These are phyloP conservation scores for Lampris megalopsis DNA, from an alignment of 2,113 vertebrate species.

Conservation along the genomic window DNA sequence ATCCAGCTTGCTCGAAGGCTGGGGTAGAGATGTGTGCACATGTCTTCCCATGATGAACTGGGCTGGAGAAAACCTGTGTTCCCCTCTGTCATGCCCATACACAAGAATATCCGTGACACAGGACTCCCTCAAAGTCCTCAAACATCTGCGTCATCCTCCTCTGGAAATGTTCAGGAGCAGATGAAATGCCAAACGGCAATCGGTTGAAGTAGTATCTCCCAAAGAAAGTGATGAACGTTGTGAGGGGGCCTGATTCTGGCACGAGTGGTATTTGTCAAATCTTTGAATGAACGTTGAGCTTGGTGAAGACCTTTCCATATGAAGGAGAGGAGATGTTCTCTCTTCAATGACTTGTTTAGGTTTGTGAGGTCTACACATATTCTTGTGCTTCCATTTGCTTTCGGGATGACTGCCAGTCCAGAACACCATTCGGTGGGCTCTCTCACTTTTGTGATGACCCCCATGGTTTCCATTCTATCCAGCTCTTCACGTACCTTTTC, in stretches of 20 bases:
- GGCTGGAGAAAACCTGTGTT: neutral
- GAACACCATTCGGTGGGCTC: conserved; percentile 30
- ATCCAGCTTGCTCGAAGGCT: no score
- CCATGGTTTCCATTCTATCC: conserved; percentile 24
- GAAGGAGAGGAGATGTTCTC: conserved; percentile 12
- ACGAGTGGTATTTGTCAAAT: conserved; percentile 21
- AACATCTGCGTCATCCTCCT: conserved; percentile 10
- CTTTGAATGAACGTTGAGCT: conserved; percentile 13
- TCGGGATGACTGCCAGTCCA: conserved; percentile 19
- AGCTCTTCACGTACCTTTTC: conserved; percentile 29
- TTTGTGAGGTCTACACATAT: conserved; percentile 17
- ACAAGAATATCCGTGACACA: conserved; percentile 29
- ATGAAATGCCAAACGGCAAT: conserved; percentile 34
- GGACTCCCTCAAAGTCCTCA: conserved; percentile 2
- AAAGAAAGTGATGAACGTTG: conserved; percentile 12
- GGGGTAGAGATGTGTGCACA: no score
- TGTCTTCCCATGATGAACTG: no score
- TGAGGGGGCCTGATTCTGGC: neutral
- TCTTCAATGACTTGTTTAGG: conserved; percentile 4
- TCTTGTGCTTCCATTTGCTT: conserved; percentile 4
- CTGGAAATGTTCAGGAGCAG: conserved; percentile 29
- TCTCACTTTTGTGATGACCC: conserved; percentile 14
- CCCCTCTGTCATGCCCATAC: neutral
- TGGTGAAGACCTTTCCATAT: conserved; percentile 17
- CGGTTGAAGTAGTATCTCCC: conserved; percentile 28